Evolutionary conservation across 2,888 invertebrate genomes (phyloP), one percentile per base, ranked within the genome.

Genomic region (Orchesellides sinensis): DNA sequence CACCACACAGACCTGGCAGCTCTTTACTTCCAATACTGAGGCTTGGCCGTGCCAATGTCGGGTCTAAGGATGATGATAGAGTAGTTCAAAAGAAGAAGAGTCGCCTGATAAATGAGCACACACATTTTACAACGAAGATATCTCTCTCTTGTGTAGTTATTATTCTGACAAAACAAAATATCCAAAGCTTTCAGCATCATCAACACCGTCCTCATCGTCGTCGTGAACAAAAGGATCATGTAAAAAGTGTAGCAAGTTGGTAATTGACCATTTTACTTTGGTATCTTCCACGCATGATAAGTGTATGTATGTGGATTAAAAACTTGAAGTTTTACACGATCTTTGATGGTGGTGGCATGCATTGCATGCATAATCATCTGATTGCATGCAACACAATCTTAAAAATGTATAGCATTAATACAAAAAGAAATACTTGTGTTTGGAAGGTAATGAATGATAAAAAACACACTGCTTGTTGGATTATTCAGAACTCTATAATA

Each of bases 321-420:
- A 49, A 61, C n/a, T 61, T 61, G 72, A 73, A 56, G 45, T 73
- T 74, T 74, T 63, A 49, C 74, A 65, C 63, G 74, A 74, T 74
- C 74, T 74, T 77, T 77, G 77, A 77, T 61, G 68, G 66, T 59
- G 68, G 73, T 73, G 66, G 77, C 68, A 77, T 77, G 77, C 47
- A 69, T 68, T 77, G 77, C 77, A 77, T 77, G 77, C 77, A 77
- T 77, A 77, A 77, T 77, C 77, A 77, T 66, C 68, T 49, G 68
- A 69, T 77, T 77, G 77, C 77, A 77, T 77, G 77, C 68, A 66
- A 75, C 72, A n/a, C n/a, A 59, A 72, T 72, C 72, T 66, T 40
- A n/a, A 61, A 61, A 69, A 68, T 27, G n/a, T n/a, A n/a, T n/a
- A n/a, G n/a, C n/a, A n/a, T n/a, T n/a, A n/a, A n/a, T 29, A 40